phyloP scores from a whole-genome alignment of 2,888 invertebrate species.

The Melanotus villosus region DNA sequence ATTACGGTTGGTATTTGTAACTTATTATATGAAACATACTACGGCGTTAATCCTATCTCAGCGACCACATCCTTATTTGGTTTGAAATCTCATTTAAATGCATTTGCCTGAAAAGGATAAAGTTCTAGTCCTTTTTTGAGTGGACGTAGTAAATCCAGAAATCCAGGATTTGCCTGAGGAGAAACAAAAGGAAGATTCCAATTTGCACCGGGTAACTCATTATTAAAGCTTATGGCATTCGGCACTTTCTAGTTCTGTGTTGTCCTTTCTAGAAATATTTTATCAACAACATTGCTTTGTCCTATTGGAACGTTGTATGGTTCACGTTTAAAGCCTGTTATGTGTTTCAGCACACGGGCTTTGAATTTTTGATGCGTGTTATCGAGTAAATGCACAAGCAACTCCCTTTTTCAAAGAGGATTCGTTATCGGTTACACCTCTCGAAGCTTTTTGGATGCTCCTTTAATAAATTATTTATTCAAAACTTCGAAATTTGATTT shows the following conservation, averaged over 20 bases:
- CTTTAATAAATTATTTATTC: too few relatives aligned
- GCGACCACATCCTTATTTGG: constrained; percentile 26
- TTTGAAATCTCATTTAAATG: constrained; percentile 36
- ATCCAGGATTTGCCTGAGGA: constrained; percentile 34
- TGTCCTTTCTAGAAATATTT: background rate
- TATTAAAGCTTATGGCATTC: constrained; percentile 15
- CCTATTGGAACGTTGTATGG: background rate
- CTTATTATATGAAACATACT: too few relatives aligned
- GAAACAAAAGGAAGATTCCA: constrained; percentile 24
- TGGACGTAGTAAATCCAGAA: constrained; percentile 40
- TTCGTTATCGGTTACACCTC: background rate
- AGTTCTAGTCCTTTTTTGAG: constrained; percentile 29
- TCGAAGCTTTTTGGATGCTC: too few relatives aligned
- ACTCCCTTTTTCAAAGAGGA: background rate
- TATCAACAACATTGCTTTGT: constrained; percentile 4
- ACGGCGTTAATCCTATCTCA: constrained; percentile 29
- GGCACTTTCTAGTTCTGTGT: background rate
- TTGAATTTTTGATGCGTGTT: constrained; percentile 17
- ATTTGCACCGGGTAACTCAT: constrained; percentile 21
- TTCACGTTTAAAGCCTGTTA: constrained; percentile 3
- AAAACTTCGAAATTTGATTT: too few relatives aligned
- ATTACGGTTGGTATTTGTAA: too few relatives aligned
- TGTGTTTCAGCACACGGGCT: constrained; percentile 6
- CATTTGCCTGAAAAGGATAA: constrained; percentile 37
- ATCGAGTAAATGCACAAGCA: background rate